These are phyloP conservation scores for Symphodus melops DNA, from an alignment of 2,113 vertebrate species.

Conservation along the genomic window DNA sequence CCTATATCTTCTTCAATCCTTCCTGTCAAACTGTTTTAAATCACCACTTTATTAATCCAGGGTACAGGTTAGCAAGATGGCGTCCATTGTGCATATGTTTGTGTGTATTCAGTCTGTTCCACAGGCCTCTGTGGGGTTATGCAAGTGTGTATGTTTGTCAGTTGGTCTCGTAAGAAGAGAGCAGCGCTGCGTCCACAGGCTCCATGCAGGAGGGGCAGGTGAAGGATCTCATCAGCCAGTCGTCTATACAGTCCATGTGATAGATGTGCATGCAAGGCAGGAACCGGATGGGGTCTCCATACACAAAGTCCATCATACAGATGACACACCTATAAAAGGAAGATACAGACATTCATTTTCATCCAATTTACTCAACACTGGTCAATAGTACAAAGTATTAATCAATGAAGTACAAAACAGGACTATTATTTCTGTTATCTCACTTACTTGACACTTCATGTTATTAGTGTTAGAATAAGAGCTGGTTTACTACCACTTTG, in stretches of 20 bases:
- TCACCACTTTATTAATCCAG: slow-evolving; percentile 60
- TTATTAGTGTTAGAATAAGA: too few relatives aligned
- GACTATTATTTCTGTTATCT: too few relatives aligned
- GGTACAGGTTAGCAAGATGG: slow-evolving; percentile 44
- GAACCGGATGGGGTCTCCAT: slow-evolving; percentile 97
- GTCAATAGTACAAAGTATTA: too few relatives aligned
- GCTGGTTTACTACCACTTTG: too few relatives aligned
- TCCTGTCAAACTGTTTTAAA: slow-evolving; percentile 36
- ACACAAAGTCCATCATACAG: slow-evolving; percentile 99
- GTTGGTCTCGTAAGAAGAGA: slow-evolving; percentile 98
- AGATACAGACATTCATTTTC: slow-evolving; percentile 11
- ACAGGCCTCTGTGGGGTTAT: slow-evolving; percentile 27
- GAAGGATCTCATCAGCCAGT: slow-evolving; percentile 99
- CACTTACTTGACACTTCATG: too few relatives aligned
- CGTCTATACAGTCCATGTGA: slow-evolving; percentile 99
- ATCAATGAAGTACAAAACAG: too few relatives aligned
- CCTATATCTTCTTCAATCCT: not conserved
- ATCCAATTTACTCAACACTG: too few relatives aligned
- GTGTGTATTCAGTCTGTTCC: slow-evolving; percentile 6
- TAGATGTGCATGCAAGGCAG: slow-evolving; percentile 99
- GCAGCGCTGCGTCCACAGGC: slow-evolving; percentile 96
- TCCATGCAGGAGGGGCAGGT: slow-evolving; percentile 99
- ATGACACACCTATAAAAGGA: slow-evolving; percentile 91
- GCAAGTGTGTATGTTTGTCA: slow-evolving; percentile 76
- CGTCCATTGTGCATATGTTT: slow-evolving; percentile 31